Evolutionary conservation across 2,113 vertebrate genomes (phyloP).

Genomic region (Ivindomyrus marchei): DNA sequence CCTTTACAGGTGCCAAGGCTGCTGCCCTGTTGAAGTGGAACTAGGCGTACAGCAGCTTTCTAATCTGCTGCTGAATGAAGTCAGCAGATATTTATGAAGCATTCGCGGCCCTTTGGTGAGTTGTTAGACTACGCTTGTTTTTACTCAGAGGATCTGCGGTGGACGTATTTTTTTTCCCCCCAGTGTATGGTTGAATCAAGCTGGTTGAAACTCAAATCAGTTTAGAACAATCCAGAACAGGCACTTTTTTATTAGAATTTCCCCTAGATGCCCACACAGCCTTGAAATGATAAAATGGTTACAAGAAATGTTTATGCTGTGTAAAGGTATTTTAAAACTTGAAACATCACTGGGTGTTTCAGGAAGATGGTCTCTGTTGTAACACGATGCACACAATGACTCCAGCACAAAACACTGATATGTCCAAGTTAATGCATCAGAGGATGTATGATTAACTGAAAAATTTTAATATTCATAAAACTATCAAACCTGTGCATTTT

Average conservation of each 20-base stretch:
- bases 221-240: background rate
- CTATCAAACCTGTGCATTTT: background rate
- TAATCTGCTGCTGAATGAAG: constrained; percentile 29
- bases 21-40: constrained; percentile 22
- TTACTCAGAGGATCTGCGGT: background rate
- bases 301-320: background rate
- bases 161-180: background rate
- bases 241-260: background rate
- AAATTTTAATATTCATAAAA: background rate
- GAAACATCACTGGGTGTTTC: background rate
- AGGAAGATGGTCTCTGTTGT: background rate
- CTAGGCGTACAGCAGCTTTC: constrained; percentile 17
- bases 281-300: background rate
- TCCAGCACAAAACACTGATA: background rate
- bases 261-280: background rate
- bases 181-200: background rate
- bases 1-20: constrained; percentile 38
- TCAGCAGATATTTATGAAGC: constrained; percentile 44
- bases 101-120: constrained; percentile 47
- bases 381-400: background rate
- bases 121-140: background rate
- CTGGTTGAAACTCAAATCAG: background rate
- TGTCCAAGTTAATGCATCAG: background rate
- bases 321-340: background rate
- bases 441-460: too few relatives aligned